These are phyloP conservation scores for Conger conger DNA, from an alignment of 2,113 vertebrate species.

Conservation along the genomic window DNA sequence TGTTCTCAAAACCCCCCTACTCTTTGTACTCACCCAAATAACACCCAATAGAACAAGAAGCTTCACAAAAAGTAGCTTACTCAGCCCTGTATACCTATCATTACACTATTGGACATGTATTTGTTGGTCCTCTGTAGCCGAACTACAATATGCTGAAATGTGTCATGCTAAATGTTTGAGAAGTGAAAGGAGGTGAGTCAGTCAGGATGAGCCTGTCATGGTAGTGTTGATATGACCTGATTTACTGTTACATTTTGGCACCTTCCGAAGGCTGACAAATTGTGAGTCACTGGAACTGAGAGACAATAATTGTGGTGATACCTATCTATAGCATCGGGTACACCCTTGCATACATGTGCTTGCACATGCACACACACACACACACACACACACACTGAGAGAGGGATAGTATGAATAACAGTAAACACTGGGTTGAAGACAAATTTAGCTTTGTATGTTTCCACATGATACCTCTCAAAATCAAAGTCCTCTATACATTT, in stretches of 20 bases:
- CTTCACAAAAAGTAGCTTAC: background rate
- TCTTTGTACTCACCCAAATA: background rate
- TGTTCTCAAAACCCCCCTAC: background rate
- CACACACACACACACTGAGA: background rate
- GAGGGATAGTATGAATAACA: background rate
- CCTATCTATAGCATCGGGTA: background rate
- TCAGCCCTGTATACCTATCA: background rate
- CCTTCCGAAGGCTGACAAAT: slow-evolving; percentile 22
- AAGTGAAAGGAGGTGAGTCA: slow-evolving; percentile 15
- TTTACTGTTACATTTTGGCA: slow-evolving; percentile 15
- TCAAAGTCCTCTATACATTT: background rate
- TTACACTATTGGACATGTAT: background rate
- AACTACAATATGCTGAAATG: background rate
- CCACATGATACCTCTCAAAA: background rate
- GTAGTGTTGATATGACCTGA: background rate
- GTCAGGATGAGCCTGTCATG: background rate
- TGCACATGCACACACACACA: background rate
- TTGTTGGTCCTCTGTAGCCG: background rate
- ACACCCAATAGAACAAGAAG: background rate
- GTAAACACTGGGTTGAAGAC: background rate
- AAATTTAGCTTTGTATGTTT: background rate
- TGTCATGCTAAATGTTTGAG: background rate
- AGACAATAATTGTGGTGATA: background rate
- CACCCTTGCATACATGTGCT: background rate
- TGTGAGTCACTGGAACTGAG: slow-evolving; percentile 17